phyloP scores from a whole-genome alignment of 2,113 vertebrate genomes.

The Noturus placidus region DNA sequence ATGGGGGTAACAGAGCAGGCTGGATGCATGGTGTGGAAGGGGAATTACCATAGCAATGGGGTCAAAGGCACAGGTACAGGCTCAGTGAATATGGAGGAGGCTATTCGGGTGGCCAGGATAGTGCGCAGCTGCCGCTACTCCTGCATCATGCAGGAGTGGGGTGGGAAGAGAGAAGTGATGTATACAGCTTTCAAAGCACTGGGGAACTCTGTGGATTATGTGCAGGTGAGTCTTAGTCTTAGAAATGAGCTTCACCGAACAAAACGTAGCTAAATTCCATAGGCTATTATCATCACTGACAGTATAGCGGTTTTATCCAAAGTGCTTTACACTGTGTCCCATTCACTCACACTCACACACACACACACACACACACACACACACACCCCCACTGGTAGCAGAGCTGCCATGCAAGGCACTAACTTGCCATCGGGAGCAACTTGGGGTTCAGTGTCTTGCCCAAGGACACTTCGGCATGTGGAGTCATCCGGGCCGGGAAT shows the following conservation, averaged over 20 bases:
- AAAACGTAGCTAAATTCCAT: background rate
- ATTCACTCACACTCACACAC: too few species aligned
- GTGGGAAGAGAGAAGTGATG: constrained; percentile 98
- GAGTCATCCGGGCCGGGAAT: too few species aligned
- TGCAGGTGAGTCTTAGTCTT: constrained; percentile 80
- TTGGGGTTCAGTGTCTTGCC: too few species aligned
- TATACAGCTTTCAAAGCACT: constrained; percentile 97
- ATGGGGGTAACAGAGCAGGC: constrained; percentile 82
- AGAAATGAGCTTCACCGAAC: background rate
- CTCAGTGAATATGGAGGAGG: constrained; percentile 68
- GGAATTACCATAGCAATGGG: constrained; percentile 91
- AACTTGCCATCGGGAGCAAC: too few species aligned
- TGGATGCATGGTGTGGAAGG: constrained; percentile 86
- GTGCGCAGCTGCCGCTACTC: constrained; percentile 82
- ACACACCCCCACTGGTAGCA: too few species aligned
- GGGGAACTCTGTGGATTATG: constrained; percentile 90
- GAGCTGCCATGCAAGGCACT: too few species aligned
- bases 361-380: too few species aligned
- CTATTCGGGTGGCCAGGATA: constrained; percentile 71
- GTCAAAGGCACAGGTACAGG: constrained; percentile 61
- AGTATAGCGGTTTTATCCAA: too few species aligned
- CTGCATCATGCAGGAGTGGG: constrained; percentile 98
- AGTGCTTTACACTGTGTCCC: too few species aligned
- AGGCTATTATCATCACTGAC: background rate
- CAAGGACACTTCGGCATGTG: too few species aligned